Conservation (phyloP, 2,113 vertebrate species). For the Glaucomys volans region DNA sequence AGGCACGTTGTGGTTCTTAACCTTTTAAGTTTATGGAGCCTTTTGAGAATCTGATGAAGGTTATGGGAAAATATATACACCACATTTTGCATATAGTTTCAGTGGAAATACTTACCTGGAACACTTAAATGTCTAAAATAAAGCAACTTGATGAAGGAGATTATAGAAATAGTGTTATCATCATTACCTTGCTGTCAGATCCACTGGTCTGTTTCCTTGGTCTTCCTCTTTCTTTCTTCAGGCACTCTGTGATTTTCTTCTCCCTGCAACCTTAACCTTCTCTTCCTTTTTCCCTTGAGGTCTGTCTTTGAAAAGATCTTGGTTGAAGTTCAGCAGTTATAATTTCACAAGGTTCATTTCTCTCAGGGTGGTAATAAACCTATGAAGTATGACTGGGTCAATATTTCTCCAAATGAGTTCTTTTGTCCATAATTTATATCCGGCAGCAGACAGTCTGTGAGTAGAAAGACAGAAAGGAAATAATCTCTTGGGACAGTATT, state of each 20-base stretch:
- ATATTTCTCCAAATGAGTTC: conserved; percentile 78
- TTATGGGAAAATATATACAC: background rate
- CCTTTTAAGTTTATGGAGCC: background rate
- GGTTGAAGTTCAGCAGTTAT: conserved; percentile 73
- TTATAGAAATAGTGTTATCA: background rate
- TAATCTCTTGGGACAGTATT: conserved; percentile 72
- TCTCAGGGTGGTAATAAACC: conserved; percentile 79
- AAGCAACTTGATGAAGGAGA: background rate
- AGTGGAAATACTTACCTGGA: conserved; percentile 10
- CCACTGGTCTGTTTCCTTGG: background rate
- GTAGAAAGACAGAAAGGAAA: conserved; percentile 67
- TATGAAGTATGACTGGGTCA: conserved; percentile 78
- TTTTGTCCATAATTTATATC: conserved; percentile 76
- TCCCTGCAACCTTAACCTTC: conserved; percentile 17
- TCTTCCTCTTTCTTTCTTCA: background rate
- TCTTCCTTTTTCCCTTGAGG: conserved; percentile 61
- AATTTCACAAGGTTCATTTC: conserved; percentile 79
- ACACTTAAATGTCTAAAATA: background rate
- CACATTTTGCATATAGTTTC: background rate
- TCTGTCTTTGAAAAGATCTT: conserved; percentile 74
- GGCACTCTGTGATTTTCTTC: background rate
- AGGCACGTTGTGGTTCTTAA: background rate
- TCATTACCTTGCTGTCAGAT: background rate
- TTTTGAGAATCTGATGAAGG: background rate
- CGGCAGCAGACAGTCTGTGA: conserved; percentile 63